Evolutionary conservation across 2,113 vertebrate genomes (phyloP).

Genomic region (Syngnathus scovelli): DNA sequence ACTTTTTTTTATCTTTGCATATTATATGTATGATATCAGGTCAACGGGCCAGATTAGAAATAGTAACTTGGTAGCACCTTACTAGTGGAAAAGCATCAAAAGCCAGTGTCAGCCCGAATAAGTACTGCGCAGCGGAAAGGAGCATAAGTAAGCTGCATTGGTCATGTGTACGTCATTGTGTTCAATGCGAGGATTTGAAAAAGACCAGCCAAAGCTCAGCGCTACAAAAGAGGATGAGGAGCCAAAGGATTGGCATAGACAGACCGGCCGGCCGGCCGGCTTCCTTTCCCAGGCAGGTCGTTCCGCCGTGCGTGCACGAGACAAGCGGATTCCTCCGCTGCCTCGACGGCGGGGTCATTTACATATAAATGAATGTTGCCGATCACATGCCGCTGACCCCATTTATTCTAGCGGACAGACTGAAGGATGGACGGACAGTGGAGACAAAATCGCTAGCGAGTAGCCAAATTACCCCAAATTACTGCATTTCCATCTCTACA

Average conservation of each 20-base stretch:
- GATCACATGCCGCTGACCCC: slow-evolving; percentile 78
- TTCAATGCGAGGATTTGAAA: not conserved
- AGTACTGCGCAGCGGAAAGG: not conserved
- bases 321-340: slow-evolving; percentile 54
- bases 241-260: slow-evolving; percentile 20
- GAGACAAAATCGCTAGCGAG: slow-evolving; percentile 65
- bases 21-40: not conserved
- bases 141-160: not conserved
- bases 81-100: not conserved
- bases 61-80: not conserved
- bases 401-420: slow-evolving; percentile 77
- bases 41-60: not conserved
- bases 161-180: not conserved
- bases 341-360: slow-evolving; percentile 73
- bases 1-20: too few relatives aligned
- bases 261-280: slow-evolving; percentile 11
- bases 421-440: slow-evolving; percentile 75
- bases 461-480: slow-evolving; percentile 80
- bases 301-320: slow-evolving; percentile 50
- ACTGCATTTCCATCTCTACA: slow-evolving; percentile 78
- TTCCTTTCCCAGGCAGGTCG: slow-evolving; percentile 35
- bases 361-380: slow-evolving; percentile 85
- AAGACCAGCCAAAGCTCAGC: slow-evolving; percentile 16
- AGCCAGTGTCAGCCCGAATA: not conserved
- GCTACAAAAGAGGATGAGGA: slow-evolving; percentile 5